Conservation (phyloP, 2,888 invertebrate species). For the Drosophila yooni region DNA sequence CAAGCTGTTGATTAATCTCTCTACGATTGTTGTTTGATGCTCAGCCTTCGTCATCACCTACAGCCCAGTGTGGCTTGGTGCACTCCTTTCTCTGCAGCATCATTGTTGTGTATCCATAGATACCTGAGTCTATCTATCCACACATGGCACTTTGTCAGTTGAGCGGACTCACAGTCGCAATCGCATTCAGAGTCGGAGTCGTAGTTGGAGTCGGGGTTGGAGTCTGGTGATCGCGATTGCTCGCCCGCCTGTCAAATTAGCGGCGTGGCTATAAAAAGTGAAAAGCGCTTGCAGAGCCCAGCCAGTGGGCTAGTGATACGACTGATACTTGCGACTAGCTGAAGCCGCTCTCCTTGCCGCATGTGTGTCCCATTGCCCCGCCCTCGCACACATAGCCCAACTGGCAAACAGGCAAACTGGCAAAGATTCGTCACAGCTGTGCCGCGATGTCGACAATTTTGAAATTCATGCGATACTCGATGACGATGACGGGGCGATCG, state of each 20-base stretch:
- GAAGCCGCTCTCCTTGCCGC: constrained; percentile 15
- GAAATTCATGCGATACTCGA: constrained; percentile 74
- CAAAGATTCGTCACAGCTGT: constrained; percentile 74
- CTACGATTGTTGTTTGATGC: not conserved
- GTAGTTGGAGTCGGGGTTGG: constrained; percentile 11
- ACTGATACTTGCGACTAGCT: constrained; percentile 35
- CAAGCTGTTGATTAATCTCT: not conserved
- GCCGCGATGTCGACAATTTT: constrained; percentile 67
- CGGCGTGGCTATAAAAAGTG: constrained; percentile 76
- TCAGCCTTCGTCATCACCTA: constrained; percentile 13
- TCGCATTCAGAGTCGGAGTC: constrained; percentile 15
- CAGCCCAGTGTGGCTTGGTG: constrained; percentile 43
- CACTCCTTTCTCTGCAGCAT: constrained; percentile 29
- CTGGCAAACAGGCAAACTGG: constrained; percentile 12
- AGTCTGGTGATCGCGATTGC: constrained; percentile 72
- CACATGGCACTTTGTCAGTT: constrained; percentile 54
- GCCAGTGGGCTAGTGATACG: constrained; percentile 28
- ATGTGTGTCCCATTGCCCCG: constrained; percentile 38
- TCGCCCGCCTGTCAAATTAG: constrained; percentile 78
- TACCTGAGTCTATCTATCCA: constrained; percentile 51
- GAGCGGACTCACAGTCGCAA: constrained; percentile 22
- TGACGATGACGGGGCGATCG: constrained; percentile 67
- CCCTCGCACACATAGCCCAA: constrained; percentile 44
- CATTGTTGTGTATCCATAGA: constrained; percentile 13
- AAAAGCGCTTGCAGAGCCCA: constrained; percentile 60